Evolutionary conservation across 2,797 vertebrate species (phyloP).

Genomic region (Capromys pilorides): DNA sequence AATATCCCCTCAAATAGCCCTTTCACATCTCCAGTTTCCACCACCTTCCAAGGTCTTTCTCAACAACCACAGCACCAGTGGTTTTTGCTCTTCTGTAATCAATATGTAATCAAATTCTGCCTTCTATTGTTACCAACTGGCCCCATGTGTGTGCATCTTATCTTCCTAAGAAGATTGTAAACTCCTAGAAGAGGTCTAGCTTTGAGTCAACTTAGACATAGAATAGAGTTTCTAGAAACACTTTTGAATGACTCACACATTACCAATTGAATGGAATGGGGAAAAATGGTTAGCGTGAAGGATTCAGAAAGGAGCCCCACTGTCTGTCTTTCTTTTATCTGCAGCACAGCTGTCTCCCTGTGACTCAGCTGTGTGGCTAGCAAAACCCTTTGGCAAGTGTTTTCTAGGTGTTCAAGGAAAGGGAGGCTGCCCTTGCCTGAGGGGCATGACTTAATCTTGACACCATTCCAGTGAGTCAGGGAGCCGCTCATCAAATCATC

Average conservation of each 20-base stretch:
- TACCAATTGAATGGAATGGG: neutral
- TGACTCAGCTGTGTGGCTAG: neutral
- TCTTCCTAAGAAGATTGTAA: constrained; percentile 10
- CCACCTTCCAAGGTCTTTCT: constrained; percentile 39
- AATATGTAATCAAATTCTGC: constrained; percentile 48
- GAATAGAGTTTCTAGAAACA: constrained; percentile 45
- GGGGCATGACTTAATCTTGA: neutral
- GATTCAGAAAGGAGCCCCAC: neutral
- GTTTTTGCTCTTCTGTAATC: constrained; percentile 39
- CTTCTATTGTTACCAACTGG: constrained; percentile 47
- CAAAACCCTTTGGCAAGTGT: neutral
- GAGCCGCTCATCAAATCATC: constrained; percentile 28
- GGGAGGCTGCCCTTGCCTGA: neutral
- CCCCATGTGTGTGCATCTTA: neutral
- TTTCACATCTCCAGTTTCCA: neutral
- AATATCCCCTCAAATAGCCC: neutral
- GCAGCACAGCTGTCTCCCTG: neutral
- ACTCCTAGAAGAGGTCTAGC: neutral
- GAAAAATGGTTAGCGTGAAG: neutral
- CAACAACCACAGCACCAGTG: neutral
- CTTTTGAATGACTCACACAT: neutral
- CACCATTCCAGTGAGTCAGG: neutral
- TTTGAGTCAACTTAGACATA: constrained; percentile 15
- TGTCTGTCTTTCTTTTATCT: neutral
- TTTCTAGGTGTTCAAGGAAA: neutral